These are phyloP conservation scores for Brenthis hecate DNA, from an alignment of 2,888 invertebrate species.

Conservation along the genomic window DNA sequence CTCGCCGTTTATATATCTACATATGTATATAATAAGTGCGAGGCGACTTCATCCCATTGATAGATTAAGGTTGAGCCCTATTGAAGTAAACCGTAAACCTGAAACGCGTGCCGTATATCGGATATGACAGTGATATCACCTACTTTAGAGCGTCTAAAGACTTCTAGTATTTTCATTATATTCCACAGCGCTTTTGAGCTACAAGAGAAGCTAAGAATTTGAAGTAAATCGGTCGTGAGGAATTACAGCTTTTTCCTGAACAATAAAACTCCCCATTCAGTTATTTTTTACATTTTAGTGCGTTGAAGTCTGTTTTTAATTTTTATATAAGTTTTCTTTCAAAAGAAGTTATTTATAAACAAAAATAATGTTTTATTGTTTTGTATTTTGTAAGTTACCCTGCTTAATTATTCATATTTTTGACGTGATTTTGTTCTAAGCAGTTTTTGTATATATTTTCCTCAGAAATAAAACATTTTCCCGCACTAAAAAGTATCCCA, in stretches of 20 bases:
- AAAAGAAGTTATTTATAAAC: too few species aligned
- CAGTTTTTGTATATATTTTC: too few species aligned
- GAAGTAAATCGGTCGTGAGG: background rate
- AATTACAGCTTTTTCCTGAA: slow-evolving; percentile 1
- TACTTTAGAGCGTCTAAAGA: slow-evolving; percentile 15
- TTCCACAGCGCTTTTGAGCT: slow-evolving; percentile 11
- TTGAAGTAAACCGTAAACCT: slow-evolving; percentile 22
- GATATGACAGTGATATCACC: slow-evolving; percentile 11
- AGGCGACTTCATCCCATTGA: slow-evolving; percentile 28
- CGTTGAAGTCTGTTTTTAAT: too few species aligned
- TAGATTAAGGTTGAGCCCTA: slow-evolving; percentile 39
- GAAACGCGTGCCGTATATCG: slow-evolving; percentile 5
- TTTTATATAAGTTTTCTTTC: too few species aligned
- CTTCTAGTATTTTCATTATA: slow-evolving; percentile 16
- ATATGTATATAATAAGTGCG: slow-evolving; percentile 2
- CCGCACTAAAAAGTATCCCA: too few species aligned
- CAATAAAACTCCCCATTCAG: background rate
- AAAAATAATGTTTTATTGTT: too few species aligned
- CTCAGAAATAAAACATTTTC: too few species aligned
- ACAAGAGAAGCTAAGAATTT: slow-evolving; percentile 19
- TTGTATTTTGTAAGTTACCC: too few species aligned
- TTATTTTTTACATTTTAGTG: too few species aligned
- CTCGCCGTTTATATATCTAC: slow-evolving; percentile 23
- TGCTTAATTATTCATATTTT: too few species aligned
- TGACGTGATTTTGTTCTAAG: too few species aligned